phyloP scores from a whole-genome alignment of 2,113 vertebrate species.

The Limnothrissa miodon region DNA sequence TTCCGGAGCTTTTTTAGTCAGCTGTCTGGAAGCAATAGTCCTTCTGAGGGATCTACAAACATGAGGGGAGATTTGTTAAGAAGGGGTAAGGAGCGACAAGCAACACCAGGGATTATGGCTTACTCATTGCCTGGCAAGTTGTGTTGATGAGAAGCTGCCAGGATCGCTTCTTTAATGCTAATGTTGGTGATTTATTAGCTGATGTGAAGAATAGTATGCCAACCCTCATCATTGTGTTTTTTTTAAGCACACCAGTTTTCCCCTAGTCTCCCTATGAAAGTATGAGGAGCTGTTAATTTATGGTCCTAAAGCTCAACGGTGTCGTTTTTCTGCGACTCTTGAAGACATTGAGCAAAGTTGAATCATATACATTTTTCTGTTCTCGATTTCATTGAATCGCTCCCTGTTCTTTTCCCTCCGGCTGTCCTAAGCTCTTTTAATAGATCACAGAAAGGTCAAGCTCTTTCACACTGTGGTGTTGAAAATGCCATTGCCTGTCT shows the following conservation, averaged over 20 bases:
- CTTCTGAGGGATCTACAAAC: conserved; percentile 32
- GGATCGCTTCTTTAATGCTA: conserved; percentile 45
- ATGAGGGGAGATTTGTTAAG: conserved; percentile 43
- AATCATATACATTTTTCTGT: conserved; percentile 48
- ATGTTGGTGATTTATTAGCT: conserved; percentile 47
- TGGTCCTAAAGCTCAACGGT: conserved; percentile 34
- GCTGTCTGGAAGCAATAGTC: conserved; percentile 25
- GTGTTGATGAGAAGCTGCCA: conserved; percentile 46
- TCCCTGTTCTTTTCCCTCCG: conserved; percentile 26
- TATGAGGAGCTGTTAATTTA: conserved; percentile 47
- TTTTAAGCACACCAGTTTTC: conserved; percentile 39
- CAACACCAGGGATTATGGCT: conserved; percentile 30
- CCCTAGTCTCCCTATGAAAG: conserved; percentile 49
- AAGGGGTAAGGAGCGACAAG: not conserved
- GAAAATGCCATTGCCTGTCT: conserved; percentile 72
- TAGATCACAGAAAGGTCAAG: conserved; percentile 72
- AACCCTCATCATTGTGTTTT: conserved; percentile 11
- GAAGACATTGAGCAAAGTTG: conserved; percentile 45
- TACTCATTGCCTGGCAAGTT: conserved; percentile 36
- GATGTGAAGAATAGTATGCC: conserved; percentile 42
- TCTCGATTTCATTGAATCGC: conserved; percentile 50
- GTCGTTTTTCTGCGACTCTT: conserved; percentile 36
- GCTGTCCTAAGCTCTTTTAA: conserved; percentile 66
- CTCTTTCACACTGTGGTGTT: conserved; percentile 65
- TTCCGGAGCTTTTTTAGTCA: conserved; percentile 32